Percentiles rank a stretch among this genome's conserved stretches.
Evolutionary conservation across 2,888 invertebrate species (phyloP).

Genomic region (Hypomecis atomaria): DNA sequence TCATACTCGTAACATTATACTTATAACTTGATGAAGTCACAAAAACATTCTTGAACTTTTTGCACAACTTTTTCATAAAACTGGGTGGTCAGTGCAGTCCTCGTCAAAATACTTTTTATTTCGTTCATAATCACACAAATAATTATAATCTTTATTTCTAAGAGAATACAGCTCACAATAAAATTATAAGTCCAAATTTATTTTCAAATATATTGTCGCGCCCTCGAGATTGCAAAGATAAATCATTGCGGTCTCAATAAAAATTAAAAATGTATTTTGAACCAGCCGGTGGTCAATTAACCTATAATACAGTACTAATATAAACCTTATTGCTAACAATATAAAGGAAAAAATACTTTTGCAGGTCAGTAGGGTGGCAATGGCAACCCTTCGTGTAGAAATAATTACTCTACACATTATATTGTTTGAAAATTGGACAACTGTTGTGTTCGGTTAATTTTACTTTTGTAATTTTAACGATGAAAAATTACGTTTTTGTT

Average conservation of each 20-base stretch:
- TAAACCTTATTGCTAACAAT: neutral
- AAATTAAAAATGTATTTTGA: slow-evolving; percentile 31
- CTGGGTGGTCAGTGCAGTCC: slow-evolving; percentile 32
- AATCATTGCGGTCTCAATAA: slow-evolving; percentile 37
- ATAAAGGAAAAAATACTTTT: slow-evolving; percentile 12
- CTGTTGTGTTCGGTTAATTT: slow-evolving; percentile 35
- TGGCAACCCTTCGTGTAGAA: slow-evolving; percentile 42
- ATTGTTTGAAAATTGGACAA: slow-evolving; percentile 39
- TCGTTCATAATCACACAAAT: neutral
- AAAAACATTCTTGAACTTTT: slow-evolving; percentile 10
- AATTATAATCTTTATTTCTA: neutral
- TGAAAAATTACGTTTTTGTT: neutral
- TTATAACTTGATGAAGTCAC: slow-evolving; percentile 2
- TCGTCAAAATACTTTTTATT: slow-evolving; percentile 19
- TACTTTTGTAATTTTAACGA: slow-evolving; percentile 19
- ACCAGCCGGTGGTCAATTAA: slow-evolving; percentile 19
- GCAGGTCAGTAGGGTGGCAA: slow-evolving; percentile 29
- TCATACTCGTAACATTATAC: neutral
- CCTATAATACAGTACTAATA: neutral
- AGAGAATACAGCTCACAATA: slow-evolving; percentile 1
- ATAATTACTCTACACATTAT: slow-evolving; percentile 48
- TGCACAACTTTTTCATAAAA: slow-evolving; percentile 17
- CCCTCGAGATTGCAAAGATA: slow-evolving; percentile 34
- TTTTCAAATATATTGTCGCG: slow-evolving; percentile 11
- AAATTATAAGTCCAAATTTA: neutral